These are phyloP conservation scores for Poeciliopsis gracilis DNA, from an alignment of 2,797 vertebrate species.

Conservation along the genomic window DNA sequence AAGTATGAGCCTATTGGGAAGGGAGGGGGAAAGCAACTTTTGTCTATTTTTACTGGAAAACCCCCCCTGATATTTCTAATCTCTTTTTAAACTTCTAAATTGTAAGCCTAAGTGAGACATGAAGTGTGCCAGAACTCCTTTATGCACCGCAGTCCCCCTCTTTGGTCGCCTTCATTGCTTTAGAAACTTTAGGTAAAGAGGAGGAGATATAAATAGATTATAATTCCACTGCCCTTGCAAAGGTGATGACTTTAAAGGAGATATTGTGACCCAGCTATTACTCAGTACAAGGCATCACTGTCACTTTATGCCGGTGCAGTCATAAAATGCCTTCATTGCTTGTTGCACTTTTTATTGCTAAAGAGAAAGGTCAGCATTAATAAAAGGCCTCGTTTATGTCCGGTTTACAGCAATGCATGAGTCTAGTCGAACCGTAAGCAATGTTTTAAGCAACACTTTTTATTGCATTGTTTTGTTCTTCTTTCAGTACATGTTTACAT, in stretches of 20 bases:
- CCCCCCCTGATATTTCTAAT: slow-evolving; percentile 27
- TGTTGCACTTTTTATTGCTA: slow-evolving; percentile 42
- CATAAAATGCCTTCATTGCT: slow-evolving; percentile 49
- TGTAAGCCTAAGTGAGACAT: slow-evolving; percentile 40
- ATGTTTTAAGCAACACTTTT: neutral
- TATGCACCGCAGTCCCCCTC: slow-evolving; percentile 6
- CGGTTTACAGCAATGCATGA: slow-evolving; percentile 34
- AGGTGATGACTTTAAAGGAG: slow-evolving; percentile 41
- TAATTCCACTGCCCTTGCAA: slow-evolving; percentile 35
- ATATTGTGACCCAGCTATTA: slow-evolving; percentile 21
- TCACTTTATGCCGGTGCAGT: slow-evolving; percentile 48
- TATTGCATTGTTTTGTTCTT: neutral
- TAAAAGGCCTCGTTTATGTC: slow-evolving; percentile 10
- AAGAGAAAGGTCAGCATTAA: slow-evolving; percentile 26
- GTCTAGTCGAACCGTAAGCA: slow-evolving; percentile 18
- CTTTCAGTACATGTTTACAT: neutral
- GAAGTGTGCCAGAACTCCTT: slow-evolving; percentile 41
- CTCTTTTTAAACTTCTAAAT: slow-evolving; percentile 16
- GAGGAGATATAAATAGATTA: slow-evolving; percentile 37
- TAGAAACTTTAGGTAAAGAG: slow-evolving; percentile 42
- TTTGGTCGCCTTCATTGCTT: slow-evolving; percentile 54
- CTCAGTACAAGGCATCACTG: slow-evolving; percentile 28
- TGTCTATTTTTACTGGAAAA: slow-evolving; percentile 44
- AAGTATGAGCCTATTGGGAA: slow-evolving; percentile 40
- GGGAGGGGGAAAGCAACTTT: slow-evolving; percentile 13